These are phyloP conservation scores for Adoxophyes honmai DNA, from an alignment of 1,140 invertebrate genomes.

Conservation along the genomic window DNA sequence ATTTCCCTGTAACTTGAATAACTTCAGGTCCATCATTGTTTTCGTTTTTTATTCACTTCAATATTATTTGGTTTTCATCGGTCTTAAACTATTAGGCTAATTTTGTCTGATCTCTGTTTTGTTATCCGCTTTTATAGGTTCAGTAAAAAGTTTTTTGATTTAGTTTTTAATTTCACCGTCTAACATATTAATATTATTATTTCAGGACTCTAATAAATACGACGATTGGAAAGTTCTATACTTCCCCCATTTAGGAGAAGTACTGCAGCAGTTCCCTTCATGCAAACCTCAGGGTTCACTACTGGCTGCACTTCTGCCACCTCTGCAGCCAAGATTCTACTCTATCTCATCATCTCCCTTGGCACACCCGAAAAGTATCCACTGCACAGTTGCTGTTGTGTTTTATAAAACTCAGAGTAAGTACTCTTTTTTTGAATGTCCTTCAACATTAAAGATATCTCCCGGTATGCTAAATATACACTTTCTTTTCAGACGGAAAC, in stretches of 20 bases:
- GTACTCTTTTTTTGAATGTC: slow-evolving; percentile 11
- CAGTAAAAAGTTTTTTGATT: too few species aligned
- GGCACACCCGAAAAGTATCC: slow-evolving; percentile 86
- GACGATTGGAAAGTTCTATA: slow-evolving; percentile 95
- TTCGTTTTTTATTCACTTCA: too few species aligned
- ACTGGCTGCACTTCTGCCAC: slow-evolving; percentile 88
- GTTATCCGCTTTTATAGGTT: too few species aligned
- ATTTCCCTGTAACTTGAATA: too few species aligned
- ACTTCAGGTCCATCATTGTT: too few species aligned
- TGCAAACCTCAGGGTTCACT: slow-evolving; percentile 89
- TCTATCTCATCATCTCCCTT: slow-evolving; percentile 94
- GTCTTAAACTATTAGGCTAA: too few species aligned
- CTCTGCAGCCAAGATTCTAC: slow-evolving; percentile 95
- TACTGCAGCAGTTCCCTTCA: slow-evolving; percentile 91
- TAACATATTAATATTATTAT: slow-evolving; percentile 19
- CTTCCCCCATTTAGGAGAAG: slow-evolving; percentile 91
- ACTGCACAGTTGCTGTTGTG: slow-evolving; percentile 95
- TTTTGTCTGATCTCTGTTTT: too few species aligned
- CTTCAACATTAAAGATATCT: background rate
- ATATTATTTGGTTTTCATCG: too few species aligned
- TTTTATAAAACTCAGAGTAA: slow-evolving; percentile 90
- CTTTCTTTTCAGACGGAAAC: slow-evolving; percentile 80
- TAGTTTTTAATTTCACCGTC: background rate
- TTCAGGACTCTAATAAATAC: slow-evolving; percentile 90
- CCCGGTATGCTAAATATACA: too few species aligned